Percentiles rank a stretch among this genome's conserved stretches.
Evolutionary conservation across 2,113 vertebrate genomes (phyloP).

Genomic region (Ramphastos sulfuratus): DNA sequence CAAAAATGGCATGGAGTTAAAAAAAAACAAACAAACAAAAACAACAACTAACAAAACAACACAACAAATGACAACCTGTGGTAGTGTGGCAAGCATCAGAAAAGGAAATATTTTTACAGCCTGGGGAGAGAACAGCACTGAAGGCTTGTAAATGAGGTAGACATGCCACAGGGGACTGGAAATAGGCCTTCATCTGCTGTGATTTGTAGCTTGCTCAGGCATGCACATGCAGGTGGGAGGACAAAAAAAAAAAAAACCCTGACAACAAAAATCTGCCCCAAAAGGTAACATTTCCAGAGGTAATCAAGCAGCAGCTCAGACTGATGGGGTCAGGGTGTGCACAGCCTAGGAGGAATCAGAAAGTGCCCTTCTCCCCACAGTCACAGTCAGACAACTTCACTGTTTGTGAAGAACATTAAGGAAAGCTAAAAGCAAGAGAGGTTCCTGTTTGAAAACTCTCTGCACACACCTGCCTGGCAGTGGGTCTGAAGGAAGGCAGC

Average conservation of each 20-base stretch:
- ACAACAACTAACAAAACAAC: too few species aligned
- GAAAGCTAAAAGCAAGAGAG: neutral
- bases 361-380: neutral
- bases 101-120: neutral
- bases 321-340: accelerated
- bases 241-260: too few species aligned
- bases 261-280: neutral
- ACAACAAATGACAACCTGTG: too few species aligned
- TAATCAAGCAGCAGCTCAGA: too few species aligned
- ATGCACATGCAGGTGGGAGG: accelerated
- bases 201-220: too few species aligned
- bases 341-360: neutral
- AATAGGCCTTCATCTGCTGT: neutral
- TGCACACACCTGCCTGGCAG: neutral
- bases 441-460: neutral
- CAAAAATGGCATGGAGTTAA: accelerated
- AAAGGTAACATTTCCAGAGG: neutral
- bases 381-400: neutral
- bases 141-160: neutral
- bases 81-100: neutral
- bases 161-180: neutral
- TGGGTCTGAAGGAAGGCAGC: accelerated
- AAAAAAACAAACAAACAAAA: neutral
- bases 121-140: neutral
- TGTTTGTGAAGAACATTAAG: neutral